phyloP scores from a whole-genome alignment of 2,797 vertebrate species.

The Manis javanica region DNA sequence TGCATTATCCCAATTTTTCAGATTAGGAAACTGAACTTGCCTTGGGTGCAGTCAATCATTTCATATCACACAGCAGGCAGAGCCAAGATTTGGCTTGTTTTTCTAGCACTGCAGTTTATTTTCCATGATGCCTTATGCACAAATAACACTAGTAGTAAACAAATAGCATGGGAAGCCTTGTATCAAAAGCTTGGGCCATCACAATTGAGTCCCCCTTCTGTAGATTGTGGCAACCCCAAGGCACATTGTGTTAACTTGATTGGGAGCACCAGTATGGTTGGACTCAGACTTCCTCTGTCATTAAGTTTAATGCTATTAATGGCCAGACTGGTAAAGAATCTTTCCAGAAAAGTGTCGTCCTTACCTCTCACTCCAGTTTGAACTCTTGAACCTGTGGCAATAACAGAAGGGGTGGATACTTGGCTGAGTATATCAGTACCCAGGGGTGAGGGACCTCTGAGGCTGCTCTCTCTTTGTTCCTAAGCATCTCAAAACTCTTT shows the following conservation, averaged over 20 bases:
- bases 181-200: background rate
- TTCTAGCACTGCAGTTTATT: background rate
- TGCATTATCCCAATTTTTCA: background rate
- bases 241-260: background rate
- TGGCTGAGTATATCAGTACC: no score
- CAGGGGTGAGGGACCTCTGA: background rate
- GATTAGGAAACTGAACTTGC: background rate
- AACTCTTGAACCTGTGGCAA: background rate
- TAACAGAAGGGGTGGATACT: no score
- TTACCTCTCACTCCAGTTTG: background rate
- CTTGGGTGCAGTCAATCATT: background rate
- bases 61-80: background rate
- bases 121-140: background rate
- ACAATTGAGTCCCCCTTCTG: background rate
- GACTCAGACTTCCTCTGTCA: background rate
- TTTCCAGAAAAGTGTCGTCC: background rate
- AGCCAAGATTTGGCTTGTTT: background rate
- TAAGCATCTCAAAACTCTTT: background rate
- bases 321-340: background rate
- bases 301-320: background rate
- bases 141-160: background rate
- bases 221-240: background rate
- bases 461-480: background rate
- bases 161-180: background rate
- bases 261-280: background rate